Conservation (phyloP, 2,888 invertebrate species). For the Macropis europaea region DNA sequence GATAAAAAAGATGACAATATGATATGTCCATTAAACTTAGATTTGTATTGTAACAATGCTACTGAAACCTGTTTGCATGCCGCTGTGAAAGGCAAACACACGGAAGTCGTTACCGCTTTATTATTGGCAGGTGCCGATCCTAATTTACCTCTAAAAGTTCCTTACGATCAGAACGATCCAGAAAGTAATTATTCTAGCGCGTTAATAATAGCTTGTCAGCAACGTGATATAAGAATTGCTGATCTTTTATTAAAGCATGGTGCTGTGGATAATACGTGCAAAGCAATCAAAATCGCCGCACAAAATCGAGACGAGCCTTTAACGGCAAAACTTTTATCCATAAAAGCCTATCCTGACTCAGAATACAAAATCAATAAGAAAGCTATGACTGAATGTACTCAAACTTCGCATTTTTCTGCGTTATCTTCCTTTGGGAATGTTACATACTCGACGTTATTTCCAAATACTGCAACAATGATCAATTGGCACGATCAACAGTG, state of each 20-base stretch:
- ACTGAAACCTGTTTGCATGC: constrained; percentile 92
- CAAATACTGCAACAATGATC: constrained; percentile 91
- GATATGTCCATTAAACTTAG: constrained; percentile 87
- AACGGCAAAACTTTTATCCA: constrained; percentile 90
- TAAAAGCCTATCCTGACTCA: constrained; percentile 93
- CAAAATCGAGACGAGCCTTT: constrained; percentile 87
- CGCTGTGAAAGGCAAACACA: constrained; percentile 88
- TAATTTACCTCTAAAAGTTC: constrained; percentile 85
- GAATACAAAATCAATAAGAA: constrained; percentile 96
- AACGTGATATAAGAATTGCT: constrained; percentile 86
- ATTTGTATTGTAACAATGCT: constrained; percentile 87
- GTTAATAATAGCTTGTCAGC: constrained; percentile 86
- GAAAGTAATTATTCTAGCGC: constrained; percentile 81
- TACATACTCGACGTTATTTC: constrained; percentile 90
- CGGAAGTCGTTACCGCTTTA: constrained; percentile 86
- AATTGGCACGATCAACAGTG: constrained; percentile 94
- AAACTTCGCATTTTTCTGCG: constrained; percentile 81
- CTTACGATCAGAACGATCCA: constrained; percentile 80
- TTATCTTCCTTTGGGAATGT: constrained; percentile 82
- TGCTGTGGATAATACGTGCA: constrained; percentile 92
- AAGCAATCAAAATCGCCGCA: constrained; percentile 90
- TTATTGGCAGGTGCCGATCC: constrained; percentile 91
- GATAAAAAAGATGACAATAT: constrained; percentile 80
- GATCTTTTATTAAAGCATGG: constrained; percentile 89
- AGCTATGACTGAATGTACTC: constrained; percentile 85